A percentile compares a stretch with the other conserved stretches of the same genome.
Evolutionary conservation across 1,140 invertebrate genomes (phyloP).

Genomic region (Drosophila grimshawi): DNA sequence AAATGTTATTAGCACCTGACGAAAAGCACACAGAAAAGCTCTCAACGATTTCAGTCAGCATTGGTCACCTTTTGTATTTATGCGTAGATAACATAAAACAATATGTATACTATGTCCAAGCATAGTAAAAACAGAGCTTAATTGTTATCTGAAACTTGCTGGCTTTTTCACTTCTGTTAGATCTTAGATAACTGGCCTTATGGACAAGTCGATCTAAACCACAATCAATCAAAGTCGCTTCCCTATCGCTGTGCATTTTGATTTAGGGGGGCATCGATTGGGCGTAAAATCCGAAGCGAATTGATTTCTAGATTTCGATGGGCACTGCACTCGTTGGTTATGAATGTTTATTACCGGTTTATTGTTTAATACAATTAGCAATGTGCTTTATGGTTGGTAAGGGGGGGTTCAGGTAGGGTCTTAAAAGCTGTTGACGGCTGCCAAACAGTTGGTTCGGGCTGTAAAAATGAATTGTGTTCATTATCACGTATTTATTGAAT

Average conservation of each 20-base stretch:
- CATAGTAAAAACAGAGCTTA: neutral
- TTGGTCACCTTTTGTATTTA: too few species aligned
- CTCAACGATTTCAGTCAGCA: neutral
- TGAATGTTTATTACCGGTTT: constrained; percentile 54
- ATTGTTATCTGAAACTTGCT: neutral
- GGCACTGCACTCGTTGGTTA: constrained; percentile 51
- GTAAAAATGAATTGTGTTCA: constrained; percentile 35
- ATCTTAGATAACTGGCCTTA: constrained; percentile 18
- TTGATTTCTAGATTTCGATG: constrained; percentile 51
- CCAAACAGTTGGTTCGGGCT: constrained; percentile 24
- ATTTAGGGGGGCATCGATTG: constrained; percentile 42
- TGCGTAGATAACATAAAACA: neutral
- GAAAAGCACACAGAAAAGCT: constrained; percentile 11
- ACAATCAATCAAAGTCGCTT: constrained; percentile 56
- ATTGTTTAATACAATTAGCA: constrained; percentile 64
- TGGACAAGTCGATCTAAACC: constrained; percentile 6
- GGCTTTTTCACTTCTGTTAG: neutral
- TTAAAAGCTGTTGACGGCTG: constrained; percentile 38
- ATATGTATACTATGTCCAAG: neutral
- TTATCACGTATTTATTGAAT: constrained; percentile 37
- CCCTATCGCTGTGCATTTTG: constrained; percentile 45
- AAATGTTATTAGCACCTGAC: constrained; percentile 46
- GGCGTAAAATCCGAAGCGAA: constrained; percentile 35
- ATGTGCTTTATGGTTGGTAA: constrained; percentile 41
- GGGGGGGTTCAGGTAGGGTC: neutral